phyloP scores from a whole-genome alignment of 92 coral and sea anemone species.

The Muricea muricata region DNA sequence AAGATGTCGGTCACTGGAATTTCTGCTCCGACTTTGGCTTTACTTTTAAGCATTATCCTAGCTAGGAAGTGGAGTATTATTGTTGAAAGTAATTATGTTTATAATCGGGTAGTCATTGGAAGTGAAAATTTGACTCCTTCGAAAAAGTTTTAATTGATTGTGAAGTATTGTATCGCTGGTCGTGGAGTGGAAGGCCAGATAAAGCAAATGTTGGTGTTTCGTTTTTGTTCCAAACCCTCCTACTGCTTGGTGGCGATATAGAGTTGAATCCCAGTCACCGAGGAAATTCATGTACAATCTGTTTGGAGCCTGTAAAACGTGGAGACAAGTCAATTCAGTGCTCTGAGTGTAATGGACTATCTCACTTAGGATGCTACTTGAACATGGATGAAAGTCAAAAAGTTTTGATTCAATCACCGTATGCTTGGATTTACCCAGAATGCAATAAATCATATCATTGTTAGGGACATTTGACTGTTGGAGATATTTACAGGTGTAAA shows the following conservation, averaged over 20 bases:
- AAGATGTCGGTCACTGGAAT: too few species aligned
- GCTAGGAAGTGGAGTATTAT: too few species aligned
- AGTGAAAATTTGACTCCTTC: too few species aligned
- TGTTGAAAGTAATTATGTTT: too few species aligned
- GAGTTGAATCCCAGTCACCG: neutral
- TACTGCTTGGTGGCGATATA: neutral
- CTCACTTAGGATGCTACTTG: neutral
- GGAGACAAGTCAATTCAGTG: neutral
- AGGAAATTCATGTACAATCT: neutral
- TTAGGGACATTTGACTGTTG: too few species aligned
- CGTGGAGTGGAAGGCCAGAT: too few species aligned
- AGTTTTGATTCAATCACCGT: neutral
- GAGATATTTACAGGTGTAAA: too few species aligned
- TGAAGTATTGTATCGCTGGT: too few species aligned
- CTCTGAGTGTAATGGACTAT: neutral
- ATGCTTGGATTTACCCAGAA: conserved; percentile 53
- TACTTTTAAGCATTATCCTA: too few species aligned
- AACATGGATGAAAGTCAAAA: neutral
- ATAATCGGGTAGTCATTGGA: too few species aligned
- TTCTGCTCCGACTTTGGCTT: too few species aligned
- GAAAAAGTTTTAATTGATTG: too few species aligned
- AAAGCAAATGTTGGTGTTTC: neutral
- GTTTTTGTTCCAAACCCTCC: neutral
- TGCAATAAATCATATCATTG: conserved; percentile 55
- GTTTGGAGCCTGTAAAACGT: neutral